These are phyloP conservation scores for Teleogryllus occipitalis DNA, from an alignment of 1,140 invertebrate genomes.

Conservation along the genomic window DNA sequence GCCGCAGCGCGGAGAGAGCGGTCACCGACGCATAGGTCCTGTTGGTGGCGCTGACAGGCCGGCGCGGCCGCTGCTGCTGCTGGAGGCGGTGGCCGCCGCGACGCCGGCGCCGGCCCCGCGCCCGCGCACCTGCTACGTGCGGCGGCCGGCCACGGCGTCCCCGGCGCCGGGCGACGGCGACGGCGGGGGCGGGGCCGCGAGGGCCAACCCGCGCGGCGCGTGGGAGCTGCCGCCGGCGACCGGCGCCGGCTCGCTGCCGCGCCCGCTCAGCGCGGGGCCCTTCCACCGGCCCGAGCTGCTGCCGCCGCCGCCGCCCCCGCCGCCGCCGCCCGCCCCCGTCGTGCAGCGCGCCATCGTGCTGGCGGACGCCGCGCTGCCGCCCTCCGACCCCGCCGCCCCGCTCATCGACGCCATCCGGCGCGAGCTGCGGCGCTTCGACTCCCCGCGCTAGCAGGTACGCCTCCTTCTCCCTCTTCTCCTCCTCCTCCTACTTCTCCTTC, in stretches of 20 bases:
- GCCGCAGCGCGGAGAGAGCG: constrained; percentile 19
- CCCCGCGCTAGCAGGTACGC: too few relatives aligned
- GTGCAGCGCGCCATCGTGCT: constrained; percentile 9
- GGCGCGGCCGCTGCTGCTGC: constrained; percentile 25
- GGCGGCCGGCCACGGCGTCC: not conserved
- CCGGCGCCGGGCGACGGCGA: not conserved
- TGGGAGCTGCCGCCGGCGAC: constrained; percentile 35
- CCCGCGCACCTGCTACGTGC: constrained; percentile 3
- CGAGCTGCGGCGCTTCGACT: constrained; percentile 39
- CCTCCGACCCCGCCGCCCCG: constrained; percentile 51
- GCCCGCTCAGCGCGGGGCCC: constrained; percentile 51
- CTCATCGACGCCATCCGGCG: constrained; percentile 53
- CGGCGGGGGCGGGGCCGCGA: not conserved
- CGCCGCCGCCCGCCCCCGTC: not conserved
- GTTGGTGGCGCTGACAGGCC: constrained; percentile 29
- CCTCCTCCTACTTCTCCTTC: too few relatives aligned
- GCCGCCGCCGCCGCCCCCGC: not conserved
- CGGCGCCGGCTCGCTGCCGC: constrained; percentile 21
- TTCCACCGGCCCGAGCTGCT: constrained; percentile 40
- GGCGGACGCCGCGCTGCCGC: constrained; percentile 38
- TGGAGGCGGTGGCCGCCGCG: constrained; percentile 30
- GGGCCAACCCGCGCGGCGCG: constrained; percentile 33
- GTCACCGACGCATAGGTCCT: constrained; percentile 22
- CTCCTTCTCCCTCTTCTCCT: too few relatives aligned
- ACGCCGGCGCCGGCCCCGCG: constrained; percentile 37